phyloP scores from a whole-genome alignment of 2,797 vertebrate species.

The Urophycis tenuis region DNA sequence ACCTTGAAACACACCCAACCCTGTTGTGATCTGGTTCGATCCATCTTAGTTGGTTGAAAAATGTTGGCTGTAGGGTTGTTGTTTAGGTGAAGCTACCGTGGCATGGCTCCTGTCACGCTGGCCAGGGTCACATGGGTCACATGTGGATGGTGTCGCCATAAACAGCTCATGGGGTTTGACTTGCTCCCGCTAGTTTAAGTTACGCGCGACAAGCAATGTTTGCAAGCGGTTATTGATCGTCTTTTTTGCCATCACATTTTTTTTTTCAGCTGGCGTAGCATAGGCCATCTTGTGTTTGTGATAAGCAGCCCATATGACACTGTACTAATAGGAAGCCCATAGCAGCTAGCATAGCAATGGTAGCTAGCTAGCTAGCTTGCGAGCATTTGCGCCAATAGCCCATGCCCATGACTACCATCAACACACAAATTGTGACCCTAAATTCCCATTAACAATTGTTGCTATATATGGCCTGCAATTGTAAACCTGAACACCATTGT shows the following conservation, averaged over 20 bases:
- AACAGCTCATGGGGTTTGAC: no score
- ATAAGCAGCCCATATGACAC: not conserved
- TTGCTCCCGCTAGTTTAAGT: no score
- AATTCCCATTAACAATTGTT: not conserved
- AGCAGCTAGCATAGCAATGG: not conserved
- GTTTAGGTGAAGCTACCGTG: not conserved
- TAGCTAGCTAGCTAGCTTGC: no score
- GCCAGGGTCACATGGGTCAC: no score
- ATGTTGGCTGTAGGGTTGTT: not conserved
- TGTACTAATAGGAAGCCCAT: not conserved
- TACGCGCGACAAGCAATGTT: not conserved
- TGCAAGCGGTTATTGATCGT: not conserved
- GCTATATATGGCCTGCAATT: not conserved
- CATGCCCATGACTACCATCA: not conserved
- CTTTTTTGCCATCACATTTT: no score
- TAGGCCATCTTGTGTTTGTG: not conserved
- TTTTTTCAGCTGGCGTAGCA: no score
- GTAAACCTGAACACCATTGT: not conserved
- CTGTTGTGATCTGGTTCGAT: not conserved
- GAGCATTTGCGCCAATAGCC: no score
- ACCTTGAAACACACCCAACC: no score
- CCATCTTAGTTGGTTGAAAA: not conserved
- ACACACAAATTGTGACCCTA: not conserved
- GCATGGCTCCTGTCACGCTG: no score
- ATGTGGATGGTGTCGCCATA: no score